phyloP scores from a whole-genome alignment of 2,797 vertebrate species.

The Cynopterus sphinx region DNA sequence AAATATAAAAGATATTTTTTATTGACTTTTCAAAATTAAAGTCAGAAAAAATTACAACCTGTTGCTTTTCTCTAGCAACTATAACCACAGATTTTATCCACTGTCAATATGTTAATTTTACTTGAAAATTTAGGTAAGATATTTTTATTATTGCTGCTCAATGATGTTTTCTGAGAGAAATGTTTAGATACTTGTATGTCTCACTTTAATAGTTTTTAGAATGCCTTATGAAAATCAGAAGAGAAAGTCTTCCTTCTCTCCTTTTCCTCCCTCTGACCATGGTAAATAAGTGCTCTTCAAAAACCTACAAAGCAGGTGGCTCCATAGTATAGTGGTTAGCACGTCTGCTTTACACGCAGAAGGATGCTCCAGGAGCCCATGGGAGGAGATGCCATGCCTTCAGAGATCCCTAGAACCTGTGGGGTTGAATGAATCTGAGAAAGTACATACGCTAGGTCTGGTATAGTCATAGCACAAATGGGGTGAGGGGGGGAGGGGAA shows the following conservation, averaged over 20 bases:
- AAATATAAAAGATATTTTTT: neutral
- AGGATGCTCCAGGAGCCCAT: no score
- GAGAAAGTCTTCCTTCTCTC: neutral
- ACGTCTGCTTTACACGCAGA: no score
- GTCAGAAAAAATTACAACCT: conserved; percentile 20
- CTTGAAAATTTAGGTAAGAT: neutral
- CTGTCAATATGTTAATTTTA: neutral
- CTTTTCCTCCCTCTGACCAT: neutral
- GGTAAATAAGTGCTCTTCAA: neutral
- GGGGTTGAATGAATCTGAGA: neutral
- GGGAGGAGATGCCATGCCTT: no score
- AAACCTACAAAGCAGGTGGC: neutral
- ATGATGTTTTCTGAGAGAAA: conserved; percentile 18
- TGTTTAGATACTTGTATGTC: neutral
- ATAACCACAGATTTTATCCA: neutral
- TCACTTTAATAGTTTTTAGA: neutral
- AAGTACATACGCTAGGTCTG: neutral
- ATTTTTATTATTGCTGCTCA: neutral
- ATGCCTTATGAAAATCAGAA: neutral
- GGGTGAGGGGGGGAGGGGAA: neutral
- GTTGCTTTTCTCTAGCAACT: neutral
- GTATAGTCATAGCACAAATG: neutral
- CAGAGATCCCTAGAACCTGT: neutral
- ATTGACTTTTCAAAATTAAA: conserved; percentile 43
- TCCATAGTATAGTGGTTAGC: no score